phyloP scores from a whole-genome alignment of 2,113 vertebrate species.

The Pygoscelis antarcticus region DNA sequence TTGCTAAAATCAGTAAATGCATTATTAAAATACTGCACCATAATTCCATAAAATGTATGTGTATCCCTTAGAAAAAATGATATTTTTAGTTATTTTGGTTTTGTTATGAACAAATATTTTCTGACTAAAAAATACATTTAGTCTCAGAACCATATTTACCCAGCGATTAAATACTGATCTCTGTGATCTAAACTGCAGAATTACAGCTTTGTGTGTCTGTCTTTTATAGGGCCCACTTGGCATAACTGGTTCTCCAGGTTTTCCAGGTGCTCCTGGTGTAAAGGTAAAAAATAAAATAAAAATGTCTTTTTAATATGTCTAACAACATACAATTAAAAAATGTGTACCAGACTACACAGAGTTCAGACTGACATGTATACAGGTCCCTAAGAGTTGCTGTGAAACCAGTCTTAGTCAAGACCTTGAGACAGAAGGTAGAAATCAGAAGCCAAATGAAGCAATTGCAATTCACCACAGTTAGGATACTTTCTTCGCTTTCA shows the following conservation, averaged over 20 bases:
- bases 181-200: background rate
- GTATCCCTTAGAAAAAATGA: fast-evolving
- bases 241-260: slow-evolving; percentile 88
- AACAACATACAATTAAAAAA: background rate
- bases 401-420: background rate
- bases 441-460: background rate
- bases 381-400: background rate
- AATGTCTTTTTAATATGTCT: background rate
- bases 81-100: background rate
- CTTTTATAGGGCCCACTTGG: slow-evolving; percentile 89
- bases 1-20: background rate
- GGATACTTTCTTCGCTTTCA: background rate
- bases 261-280: slow-evolving; percentile 91
- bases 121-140: background rate
- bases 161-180: background rate
- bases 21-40: background rate
- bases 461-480: background rate
- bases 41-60: background rate
- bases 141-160: background rate
- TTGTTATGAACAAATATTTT: background rate
- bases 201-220: background rate
- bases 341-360: no score
- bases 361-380: background rate
- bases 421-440: background rate
- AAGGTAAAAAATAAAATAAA: slow-evolving; percentile 78